Percentiles rank a stretch among this genome's conserved stretches.
phyloP scores from a whole-genome alignment of 2,888 invertebrate species.

The Spodoptera exigua region DNA sequence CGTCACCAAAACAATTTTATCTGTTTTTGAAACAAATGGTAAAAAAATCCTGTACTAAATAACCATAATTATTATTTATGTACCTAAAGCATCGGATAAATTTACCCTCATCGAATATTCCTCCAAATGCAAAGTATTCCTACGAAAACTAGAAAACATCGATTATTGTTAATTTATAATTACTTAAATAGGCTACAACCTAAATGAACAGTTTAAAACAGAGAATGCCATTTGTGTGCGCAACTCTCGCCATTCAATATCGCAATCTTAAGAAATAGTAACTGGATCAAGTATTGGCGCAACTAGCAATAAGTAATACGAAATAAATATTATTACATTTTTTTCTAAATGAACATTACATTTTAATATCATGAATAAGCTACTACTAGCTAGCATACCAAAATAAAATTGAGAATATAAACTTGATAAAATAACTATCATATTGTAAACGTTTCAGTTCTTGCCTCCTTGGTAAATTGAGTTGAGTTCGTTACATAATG shows the following conservation, averaged over 20 bases:
- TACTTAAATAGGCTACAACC: slow-evolving; percentile 54
- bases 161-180: not conserved
- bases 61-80: too few species aligned
- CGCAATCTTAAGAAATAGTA: slow-evolving; percentile 83
- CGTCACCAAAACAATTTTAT: too few species aligned
- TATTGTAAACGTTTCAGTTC: slow-evolving; percentile 25
- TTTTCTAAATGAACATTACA: too few species aligned
- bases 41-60: too few species aligned
- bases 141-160: slow-evolving; percentile 6
- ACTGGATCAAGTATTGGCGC: slow-evolving; percentile 78
- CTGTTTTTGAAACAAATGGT: too few species aligned
- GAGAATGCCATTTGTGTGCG: slow-evolving; percentile 72
- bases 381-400: too few species aligned
- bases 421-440: slow-evolving; percentile 2
- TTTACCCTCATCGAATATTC: too few species aligned
- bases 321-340: slow-evolving; percentile 65
- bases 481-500: slow-evolving; percentile 43
- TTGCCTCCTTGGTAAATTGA: slow-evolving; percentile 39
- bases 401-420: slow-evolving; percentile 10
- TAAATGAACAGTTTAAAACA: slow-evolving; percentile 62
- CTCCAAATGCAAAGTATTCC: too few species aligned
- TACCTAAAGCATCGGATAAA: too few species aligned
- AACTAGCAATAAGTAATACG: slow-evolving; percentile 68
- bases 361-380: too few species aligned
- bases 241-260: slow-evolving; percentile 77